Conservation (phyloP, 2,113 vertebrate genomes). For the Strix uralensis region DNA sequence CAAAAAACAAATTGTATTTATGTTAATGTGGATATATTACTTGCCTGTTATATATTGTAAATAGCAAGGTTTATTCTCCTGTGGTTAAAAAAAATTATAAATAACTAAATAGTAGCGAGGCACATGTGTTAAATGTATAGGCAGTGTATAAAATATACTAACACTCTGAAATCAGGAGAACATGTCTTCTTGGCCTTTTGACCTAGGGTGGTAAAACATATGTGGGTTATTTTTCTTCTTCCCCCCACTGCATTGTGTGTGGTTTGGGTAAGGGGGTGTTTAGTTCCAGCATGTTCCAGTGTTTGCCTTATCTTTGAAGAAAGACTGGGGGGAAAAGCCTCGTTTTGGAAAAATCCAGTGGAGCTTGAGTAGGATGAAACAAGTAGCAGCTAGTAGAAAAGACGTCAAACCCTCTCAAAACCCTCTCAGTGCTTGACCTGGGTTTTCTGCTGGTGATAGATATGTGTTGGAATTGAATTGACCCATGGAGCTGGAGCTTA, state of each 20-base stretch:
- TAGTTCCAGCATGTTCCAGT: neutral
- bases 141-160: slow-evolving; percentile 62
- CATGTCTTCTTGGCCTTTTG: slow-evolving; percentile 56
- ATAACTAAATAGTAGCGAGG: slow-evolving; percentile 74
- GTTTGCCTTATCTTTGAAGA: slow-evolving; percentile 21
- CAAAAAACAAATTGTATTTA: slow-evolving; percentile 76
- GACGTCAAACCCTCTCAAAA: neutral
- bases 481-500: neutral
- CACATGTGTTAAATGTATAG: slow-evolving; percentile 76
- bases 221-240: slow-evolving; percentile 13
- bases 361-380: neutral
- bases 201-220: slow-evolving; percentile 43
- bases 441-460: neutral
- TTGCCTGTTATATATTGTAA: slow-evolving; percentile 80
- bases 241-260: neutral
- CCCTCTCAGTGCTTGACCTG: neutral
- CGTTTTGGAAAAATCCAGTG: slow-evolving; percentile 3
- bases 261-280: neutral
- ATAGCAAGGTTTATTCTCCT: slow-evolving; percentile 88
- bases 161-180: slow-evolving; percentile 66
- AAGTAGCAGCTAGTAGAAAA: neutral
- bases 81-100: slow-evolving; percentile 80
- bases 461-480: neutral
- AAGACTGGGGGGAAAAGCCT: neutral
- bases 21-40: slow-evolving; percentile 79